Conservation (phyloP, 2,797 vertebrate species). For the Pachyuromys duprasi region DNA sequence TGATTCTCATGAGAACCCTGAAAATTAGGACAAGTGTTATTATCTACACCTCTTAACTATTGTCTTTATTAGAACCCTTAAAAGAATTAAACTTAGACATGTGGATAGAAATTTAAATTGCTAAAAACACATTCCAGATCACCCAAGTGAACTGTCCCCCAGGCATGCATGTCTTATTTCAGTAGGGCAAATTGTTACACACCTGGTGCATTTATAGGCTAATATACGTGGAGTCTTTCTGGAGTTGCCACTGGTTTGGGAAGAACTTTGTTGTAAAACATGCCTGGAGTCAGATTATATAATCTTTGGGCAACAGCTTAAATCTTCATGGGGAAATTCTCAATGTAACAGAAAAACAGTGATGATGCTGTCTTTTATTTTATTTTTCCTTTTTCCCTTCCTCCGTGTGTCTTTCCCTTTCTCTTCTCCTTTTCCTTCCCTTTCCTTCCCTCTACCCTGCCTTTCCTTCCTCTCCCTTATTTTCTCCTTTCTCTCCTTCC, state of each 20-base stretch:
- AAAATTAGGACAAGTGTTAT: constrained; percentile 80
- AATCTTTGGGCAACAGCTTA: not conserved
- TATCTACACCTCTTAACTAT: constrained; percentile 64
- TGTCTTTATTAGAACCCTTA: constrained; percentile 63
- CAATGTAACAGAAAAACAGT: constrained; percentile 24
- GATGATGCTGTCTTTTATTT: not conserved
- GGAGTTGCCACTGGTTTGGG: not conserved
- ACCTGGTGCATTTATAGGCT: not conserved
- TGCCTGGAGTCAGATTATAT: constrained; percentile 12
- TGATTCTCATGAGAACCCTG: constrained; percentile 71
- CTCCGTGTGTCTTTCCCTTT: not conserved
- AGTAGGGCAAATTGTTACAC: constrained; percentile 14
- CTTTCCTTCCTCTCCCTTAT: not conserved
- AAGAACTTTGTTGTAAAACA: constrained; percentile 28
- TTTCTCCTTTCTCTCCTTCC: rapidly evolving
- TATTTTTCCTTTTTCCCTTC: not conserved
- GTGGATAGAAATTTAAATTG: constrained; percentile 55
- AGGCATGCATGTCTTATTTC: constrained; percentile 39
- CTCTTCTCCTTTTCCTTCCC: not conserved
- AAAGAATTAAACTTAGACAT: constrained; percentile 24
- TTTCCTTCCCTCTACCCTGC: not conserved
- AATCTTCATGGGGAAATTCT: constrained; percentile 30
- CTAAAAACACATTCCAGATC: constrained; percentile 42
- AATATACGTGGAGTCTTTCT: not conserved
- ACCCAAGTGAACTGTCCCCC: not conserved